phyloP scores from a whole-genome alignment of 2,113 vertebrate species.

The Serilophus lunatus region DNA sequence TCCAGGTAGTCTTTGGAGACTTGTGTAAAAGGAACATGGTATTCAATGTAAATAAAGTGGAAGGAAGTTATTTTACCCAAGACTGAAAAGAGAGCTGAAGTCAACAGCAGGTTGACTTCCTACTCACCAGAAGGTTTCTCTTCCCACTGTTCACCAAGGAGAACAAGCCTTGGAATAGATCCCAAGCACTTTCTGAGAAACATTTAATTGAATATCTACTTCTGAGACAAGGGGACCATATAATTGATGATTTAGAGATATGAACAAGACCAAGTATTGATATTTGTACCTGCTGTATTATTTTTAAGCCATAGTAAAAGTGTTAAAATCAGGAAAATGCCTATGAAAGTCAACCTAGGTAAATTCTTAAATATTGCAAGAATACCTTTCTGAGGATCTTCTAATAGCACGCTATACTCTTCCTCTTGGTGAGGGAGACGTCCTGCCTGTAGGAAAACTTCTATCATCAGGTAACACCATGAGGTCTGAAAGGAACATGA shows the following conservation, averaged over 20 bases:
- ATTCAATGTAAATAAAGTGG: background rate
- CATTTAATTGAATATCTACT: background rate
- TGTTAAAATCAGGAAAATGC: background rate
- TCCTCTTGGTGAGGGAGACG: background rate
- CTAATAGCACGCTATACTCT: background rate
- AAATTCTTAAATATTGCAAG: background rate
- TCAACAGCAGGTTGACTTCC: conserved; percentile 15
- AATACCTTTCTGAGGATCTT: background rate
- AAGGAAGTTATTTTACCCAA: background rate
- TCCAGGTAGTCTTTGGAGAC: background rate
- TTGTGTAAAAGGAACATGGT: rapidly evolving
- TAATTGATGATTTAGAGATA: background rate
- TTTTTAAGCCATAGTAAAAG: background rate
- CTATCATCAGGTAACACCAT: background rate
- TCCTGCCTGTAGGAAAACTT: background rate
- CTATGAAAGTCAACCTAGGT: background rate
- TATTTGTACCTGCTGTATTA: background rate
- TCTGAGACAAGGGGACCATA: background rate
- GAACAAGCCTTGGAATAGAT: background rate
- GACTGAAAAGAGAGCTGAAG: background rate
- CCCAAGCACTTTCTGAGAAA: background rate
- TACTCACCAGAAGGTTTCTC: conserved; percentile 20
- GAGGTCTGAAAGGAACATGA: background rate
- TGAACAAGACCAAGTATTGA: background rate
- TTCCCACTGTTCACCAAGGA: background rate